Evolutionary conservation across 92 coral and sea anemone species (phyloP).

Genomic region (Desmophyllum pertusum): DNA sequence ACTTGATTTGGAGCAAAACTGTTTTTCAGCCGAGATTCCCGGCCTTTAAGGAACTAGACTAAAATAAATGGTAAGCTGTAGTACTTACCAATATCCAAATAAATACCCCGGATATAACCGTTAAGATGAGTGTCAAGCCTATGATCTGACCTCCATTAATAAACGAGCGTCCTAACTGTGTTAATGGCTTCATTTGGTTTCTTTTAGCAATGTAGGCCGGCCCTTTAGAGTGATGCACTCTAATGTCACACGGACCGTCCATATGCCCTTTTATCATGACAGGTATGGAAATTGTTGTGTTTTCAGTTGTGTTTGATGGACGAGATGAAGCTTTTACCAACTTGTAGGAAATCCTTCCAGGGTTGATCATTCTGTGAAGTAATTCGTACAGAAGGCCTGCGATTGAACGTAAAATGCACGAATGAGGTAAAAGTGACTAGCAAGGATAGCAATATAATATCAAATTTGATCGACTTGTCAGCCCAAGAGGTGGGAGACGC

Average conservation of each 20-base stretch:
- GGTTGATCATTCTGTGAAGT: constrained; percentile 17
- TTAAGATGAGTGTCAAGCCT: constrained; percentile 80
- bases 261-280: constrained; percentile 40
- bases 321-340: constrained; percentile 11
- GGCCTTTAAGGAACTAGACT: too few relatives aligned
- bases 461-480: too few relatives aligned
- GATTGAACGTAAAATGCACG: neutral
- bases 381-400: constrained; percentile 26
- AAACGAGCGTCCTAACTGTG: constrained; percentile 81
- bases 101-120: constrained; percentile 89
- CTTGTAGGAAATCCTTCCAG: neutral
- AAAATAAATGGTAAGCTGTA: too few relatives aligned
- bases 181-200: constrained; percentile 75
- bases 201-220: constrained; percentile 62
- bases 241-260: constrained; percentile 40
- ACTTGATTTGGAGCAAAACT: too few relatives aligned
- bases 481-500: too few relatives aligned
- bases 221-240: constrained; percentile 51
- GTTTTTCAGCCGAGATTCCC: too few relatives aligned
- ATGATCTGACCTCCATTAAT: constrained; percentile 91
- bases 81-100: constrained; percentile 87
- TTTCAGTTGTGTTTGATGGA: constrained; percentile 17
- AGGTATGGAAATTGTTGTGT: constrained; percentile 46
- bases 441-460: too few relatives aligned
- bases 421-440: neutral